Percentiles rank a stretch among this genome's conserved stretches.
phyloP scores from a whole-genome alignment of 1,140 invertebrate species.

The Ptiloglossa arizonensis region DNA sequence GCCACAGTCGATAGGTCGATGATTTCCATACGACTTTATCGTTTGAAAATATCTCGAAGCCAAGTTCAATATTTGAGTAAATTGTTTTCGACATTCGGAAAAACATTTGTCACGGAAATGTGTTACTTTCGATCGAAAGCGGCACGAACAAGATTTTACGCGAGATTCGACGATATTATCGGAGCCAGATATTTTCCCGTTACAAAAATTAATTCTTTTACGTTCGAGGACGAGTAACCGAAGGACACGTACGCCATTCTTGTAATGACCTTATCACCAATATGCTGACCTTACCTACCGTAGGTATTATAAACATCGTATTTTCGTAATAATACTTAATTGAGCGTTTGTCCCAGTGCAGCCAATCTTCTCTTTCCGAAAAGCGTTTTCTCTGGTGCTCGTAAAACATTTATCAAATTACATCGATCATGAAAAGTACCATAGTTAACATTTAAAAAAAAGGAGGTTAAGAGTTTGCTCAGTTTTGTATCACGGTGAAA shows the following conservation, averaged over 20 bases:
- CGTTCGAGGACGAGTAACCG: slow-evolving; percentile 24
- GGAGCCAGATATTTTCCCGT: slow-evolving; percentile 22
- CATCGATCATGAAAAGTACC: no score
- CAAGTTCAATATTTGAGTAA: not conserved
- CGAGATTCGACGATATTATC: slow-evolving; percentile 1
- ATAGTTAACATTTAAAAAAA: no score
- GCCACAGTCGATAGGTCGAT: not conserved
- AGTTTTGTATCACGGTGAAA: no score
- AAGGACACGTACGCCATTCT: slow-evolving; percentile 35
- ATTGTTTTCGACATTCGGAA: not conserved
- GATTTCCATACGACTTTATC: not conserved
- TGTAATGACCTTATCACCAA: slow-evolving; percentile 40
- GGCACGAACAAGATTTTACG: not conserved
- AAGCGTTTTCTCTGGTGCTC: not conserved
- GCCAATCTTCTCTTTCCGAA: not conserved
- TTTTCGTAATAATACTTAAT: slow-evolving; percentile 26
- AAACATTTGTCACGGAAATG: not conserved
- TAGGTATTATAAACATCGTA: slow-evolving; percentile 15
- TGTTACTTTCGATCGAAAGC: not conserved
- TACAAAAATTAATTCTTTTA: slow-evolving; percentile 25
- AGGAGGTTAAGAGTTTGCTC: not conserved
- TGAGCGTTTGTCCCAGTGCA: not conserved
- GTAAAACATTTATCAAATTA: no score
- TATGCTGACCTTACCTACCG: slow-evolving; percentile 37
- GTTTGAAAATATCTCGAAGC: not conserved